Evolutionary conservation across 2,113 vertebrate species (phyloP), one percentile per base, ranked within the genome.

Genomic region (Acanthochromis polyacanthus): DNA sequence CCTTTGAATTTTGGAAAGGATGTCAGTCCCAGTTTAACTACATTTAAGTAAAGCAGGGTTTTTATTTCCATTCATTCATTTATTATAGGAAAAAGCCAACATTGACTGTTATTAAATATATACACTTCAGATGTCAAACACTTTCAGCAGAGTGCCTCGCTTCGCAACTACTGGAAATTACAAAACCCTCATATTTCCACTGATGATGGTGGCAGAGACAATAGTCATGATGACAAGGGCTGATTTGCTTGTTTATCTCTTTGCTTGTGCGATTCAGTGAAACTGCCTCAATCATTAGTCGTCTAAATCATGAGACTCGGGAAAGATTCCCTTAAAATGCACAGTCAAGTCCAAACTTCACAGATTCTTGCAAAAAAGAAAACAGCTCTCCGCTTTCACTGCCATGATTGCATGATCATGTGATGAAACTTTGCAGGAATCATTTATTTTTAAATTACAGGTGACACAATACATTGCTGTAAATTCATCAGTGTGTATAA

Each of bases 271-370:
- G 20, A 75, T 68, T 74, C 6, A 4, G 7, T 65, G 71, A 71
- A 80, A 85, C 69, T 46, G n/a, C 52, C 46, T 36, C 10, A 16
- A 48, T 70, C 12, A 68, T 74, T 61, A 74, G 45, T 83, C 28
- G 75, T 62, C 32, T 12, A 22, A 53, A 77, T 84, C 84, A 89
- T 52, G 48, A 80, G 74, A 89, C 73, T 64, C 2, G 1, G 1
- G 17, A 76, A 81, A 82, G 30, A 82, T 78, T 84, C 84, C 82
- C 82, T 53, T 0, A 30, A 77, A 36, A 73, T 74, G 57, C 15
- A 46, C 38, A 63, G n/a, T 81, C 32, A 74, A n/a, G n/a, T 63
- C 63, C 59, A 5, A 72, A 61, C 23, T 58, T 60, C 9, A 4
- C 56, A 11, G 32, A 4, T 12, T 55, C 38, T 51, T 53, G 3